Evolutionary conservation across 2,888 invertebrate species (phyloP), one percentile per base, ranked within the genome.

Genomic region (Zelleria hepariella): DNA sequence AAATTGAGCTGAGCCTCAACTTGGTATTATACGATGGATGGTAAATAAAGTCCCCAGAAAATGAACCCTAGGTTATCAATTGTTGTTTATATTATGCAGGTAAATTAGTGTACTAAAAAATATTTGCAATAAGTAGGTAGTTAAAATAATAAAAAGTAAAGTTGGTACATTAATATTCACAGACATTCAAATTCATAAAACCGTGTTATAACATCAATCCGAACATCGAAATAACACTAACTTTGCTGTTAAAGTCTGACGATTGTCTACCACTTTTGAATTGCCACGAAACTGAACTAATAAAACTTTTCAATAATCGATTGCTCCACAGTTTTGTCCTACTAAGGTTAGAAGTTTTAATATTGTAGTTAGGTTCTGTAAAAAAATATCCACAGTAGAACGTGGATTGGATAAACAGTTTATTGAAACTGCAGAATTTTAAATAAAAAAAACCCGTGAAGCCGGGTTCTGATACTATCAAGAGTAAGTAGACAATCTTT

Each of bases 111-210:
- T 42, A 42, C 15, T 42, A 15, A 42, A 42, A 42, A 42, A 15
- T 15, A 15, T 42, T 42, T 42, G 10, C 10, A 42, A 15, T 15
- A 42, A 1, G 32, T 42, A 42, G 15, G 10, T 42, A 42, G 15
- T n/a, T n/a, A n/a, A 42, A 42, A 5, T 42, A 53, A 52, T 47
- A 59, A 32, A 59, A 54, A 53, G 53, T 42, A 53, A 47, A 42
- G 47, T 32, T 32, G 48, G 23, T 23, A 51, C 6, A 51, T 51
- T 5, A 21, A 51, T 51, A 8, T 51, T 51, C 20, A n/a, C n/a
- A 23, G 20, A 51, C 23, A 51, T 51, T 51, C 5, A 51, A 51
- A 51, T 20, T 51, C 8, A 20, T 20, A 20, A 2, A 51, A 6
- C 18, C 23, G 51, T 42, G 20, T 23, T 23, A 23, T 8, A 51